Base-by-base conservation (phyloP, 2,797 vertebrate genomes). In the Etheostoma perlongum region DNA sequence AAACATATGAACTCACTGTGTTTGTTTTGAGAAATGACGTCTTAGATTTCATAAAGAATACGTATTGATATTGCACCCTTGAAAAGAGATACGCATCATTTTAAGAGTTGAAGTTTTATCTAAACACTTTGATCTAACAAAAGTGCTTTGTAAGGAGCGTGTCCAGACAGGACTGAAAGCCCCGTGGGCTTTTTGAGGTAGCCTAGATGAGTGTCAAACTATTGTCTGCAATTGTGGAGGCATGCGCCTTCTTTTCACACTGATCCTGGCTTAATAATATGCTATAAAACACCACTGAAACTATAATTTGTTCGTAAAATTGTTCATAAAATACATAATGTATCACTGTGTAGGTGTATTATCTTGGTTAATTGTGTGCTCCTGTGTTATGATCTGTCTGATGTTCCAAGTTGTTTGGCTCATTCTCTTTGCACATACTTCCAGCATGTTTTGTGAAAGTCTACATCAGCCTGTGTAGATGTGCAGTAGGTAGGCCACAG, bases 131-230 rank as follows among this genome's bases (percentile, higher is more conserved):
- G 82, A 92, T 86, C 75, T 79, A 63, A 83, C 75, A 76, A 83
- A 84, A 90, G 85, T 76, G 72, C 72, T 84, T 65, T 84, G 74
- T 54, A 61, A 73, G 36, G 60, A 83, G 85, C 91, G 4, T 84
- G 92, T 89, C 80, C 63, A 59, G 84, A 89, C 93, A 92, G 61
- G 88, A 88, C 66, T 72, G 78, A 52, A 72, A 81, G 67, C 78
- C 88, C 88, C 51, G 19, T 33, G 72, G 85, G 86, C 63, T 79
- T 83, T 71, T 49, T 55, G 58, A 74, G 55, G 59, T 73, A 30
- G 30, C 30, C 30, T 30, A 58, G 85, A 85, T 76, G 76, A 86
- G 76, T 85, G 80, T 90, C 87, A 91, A 78, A 88, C 86, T 79
- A 83, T 84, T 89, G 81, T 85, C 87, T 91, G 77, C 57, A 61